phyloP scores from a whole-genome alignment of 2,797 vertebrate genomes.

The Centroberyx gerrardi region DNA sequence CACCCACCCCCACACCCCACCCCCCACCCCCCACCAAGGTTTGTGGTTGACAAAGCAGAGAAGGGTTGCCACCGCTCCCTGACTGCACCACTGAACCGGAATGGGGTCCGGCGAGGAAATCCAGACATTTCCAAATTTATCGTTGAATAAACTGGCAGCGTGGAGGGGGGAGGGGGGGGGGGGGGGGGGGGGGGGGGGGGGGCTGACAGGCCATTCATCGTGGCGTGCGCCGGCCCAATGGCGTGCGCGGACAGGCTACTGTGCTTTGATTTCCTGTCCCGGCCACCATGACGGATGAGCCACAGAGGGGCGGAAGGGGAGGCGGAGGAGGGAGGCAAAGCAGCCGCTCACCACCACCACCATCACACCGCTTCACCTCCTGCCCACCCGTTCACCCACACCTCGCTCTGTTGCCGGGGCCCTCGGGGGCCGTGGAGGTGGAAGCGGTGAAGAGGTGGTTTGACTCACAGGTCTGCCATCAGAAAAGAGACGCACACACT shows the following conservation, averaged over 20 bases:
- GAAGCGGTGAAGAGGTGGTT: conserved; percentile 10
- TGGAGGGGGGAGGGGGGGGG: conserved; percentile 42
- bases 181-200: conserved; percentile 39
- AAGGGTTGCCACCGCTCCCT: conserved; percentile 50
- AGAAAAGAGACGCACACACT: background rate
- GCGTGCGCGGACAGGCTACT: conserved; percentile 74
- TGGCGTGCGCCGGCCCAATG: conserved; percentile 71
- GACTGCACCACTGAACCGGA: conserved; percentile 65
- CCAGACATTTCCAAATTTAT: conserved; percentile 86
- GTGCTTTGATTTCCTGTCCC: conserved; percentile 88
- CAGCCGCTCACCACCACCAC: conserved; percentile 72
- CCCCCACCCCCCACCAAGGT: conserved; percentile 28
- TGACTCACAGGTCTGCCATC: background rate
- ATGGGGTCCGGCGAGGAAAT: conserved; percentile 68
- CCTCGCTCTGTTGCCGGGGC: conserved; percentile 44
- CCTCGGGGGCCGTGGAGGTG: conserved; percentile 4
- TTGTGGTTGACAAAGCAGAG: conserved; percentile 57
- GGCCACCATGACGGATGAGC: conserved; percentile 80
- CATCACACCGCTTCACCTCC: conserved; percentile 61
- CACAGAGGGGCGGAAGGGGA: conserved; percentile 52
- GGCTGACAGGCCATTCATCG: conserved; percentile 84
- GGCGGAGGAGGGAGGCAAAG: conserved; percentile 68
- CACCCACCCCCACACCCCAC: background rate
- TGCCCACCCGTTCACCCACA: conserved; percentile 53
- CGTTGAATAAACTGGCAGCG: conserved; percentile 84